Base-by-base conservation (phyloP, 2,113 vertebrate species). In the Atractosteus spatula region DNA sequence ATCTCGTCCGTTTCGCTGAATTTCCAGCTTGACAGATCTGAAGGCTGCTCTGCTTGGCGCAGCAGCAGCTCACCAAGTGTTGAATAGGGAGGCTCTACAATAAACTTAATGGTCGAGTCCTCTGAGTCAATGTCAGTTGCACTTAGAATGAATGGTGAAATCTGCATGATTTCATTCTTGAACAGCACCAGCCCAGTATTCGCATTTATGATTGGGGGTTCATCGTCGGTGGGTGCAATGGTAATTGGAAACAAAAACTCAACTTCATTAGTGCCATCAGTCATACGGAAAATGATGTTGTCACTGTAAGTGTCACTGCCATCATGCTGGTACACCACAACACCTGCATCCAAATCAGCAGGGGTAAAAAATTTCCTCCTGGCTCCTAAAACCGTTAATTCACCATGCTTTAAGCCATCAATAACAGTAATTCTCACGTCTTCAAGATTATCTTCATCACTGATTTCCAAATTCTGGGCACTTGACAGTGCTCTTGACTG, bases 71-170 rank as follows among this genome's bases (percentile, higher is more conserved):
- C 83, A 2, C 91, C 91, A 17, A 89, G 72, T 2, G 0, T 51
- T 1, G 90, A 90, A 70, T 87, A 88, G 0, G 79, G 82, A 2
- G 70, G 68, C 62, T 86, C 84, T 10, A 94, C 55, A 41, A 90
- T 76, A 83, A 94, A 96, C 55, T 66, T 81, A 71, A 93, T 91
- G 42, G 86, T 87, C 0, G 88, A 84, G 70, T 94, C 92, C 62
- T 94, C 92, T 42, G 91, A 96, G 73, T 94, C 93, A 14, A 88
- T 80, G 70, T 94, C 92, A 6, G 88, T 90, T 8, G 93, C 92
- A 7, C 92, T 93, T 56, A 96, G 82, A 59, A 92, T 85, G 65
- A 93, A 94, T 1, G 91, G 91, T 7, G 91, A 92, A 69, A 95
- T 89, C 68, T 89, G 92, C 82, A 91, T 91, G 42, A 90, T 78